Evolutionary conservation across 2,113 vertebrate genomes (phyloP), one percentile per base, ranked within the genome.

Genomic region (Orthonyx spaldingii): DNA sequence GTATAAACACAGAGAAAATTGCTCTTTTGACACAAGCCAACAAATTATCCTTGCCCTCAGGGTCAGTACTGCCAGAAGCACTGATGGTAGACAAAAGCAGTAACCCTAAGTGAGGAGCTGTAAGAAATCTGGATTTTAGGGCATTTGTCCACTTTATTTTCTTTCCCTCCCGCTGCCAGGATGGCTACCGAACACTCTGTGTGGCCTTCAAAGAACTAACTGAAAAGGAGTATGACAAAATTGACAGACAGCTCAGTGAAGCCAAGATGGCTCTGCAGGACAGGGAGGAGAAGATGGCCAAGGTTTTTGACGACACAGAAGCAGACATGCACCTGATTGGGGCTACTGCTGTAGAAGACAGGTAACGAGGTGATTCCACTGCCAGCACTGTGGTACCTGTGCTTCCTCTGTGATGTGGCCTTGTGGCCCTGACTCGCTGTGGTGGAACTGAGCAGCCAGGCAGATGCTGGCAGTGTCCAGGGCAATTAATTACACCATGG

Each of bases 331-430:
- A 98, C 97, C 98, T 99, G 88, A 99, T 99, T 47, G 99, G 99
- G 86, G 99, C 99, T 23, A 99, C 99, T 33, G 99, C 99, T 26
- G 99, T 99, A 21, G 99, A 99, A 96, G 99, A 99, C 98, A 98
- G 98, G 99, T 99, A 98, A 97, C 84, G 91, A 72, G 44, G 60
- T 21, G 47, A 18, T 56, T 24, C 17, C 26, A 18, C 9, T 47
- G 11, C 11, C 1, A 4, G 61, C 23, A 2, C 35, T 8, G 16
- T 9, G 6, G 11, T 74, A 11, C 66, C 63, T 41, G 13, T 3
- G 5, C 18, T 19, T 66, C 50, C 33, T 81, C 33, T 28, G 19
- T 6, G 47, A 4, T 0, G 2, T 65, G 52, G 16, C 9, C 3
- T 26, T 0, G 1, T 17, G 59, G 59, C 44, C 37, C 12, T 11